These are phyloP conservation scores for Coturnix japonica DNA, from an alignment of 2,113 vertebrate genomes.

Conservation along the genomic window DNA sequence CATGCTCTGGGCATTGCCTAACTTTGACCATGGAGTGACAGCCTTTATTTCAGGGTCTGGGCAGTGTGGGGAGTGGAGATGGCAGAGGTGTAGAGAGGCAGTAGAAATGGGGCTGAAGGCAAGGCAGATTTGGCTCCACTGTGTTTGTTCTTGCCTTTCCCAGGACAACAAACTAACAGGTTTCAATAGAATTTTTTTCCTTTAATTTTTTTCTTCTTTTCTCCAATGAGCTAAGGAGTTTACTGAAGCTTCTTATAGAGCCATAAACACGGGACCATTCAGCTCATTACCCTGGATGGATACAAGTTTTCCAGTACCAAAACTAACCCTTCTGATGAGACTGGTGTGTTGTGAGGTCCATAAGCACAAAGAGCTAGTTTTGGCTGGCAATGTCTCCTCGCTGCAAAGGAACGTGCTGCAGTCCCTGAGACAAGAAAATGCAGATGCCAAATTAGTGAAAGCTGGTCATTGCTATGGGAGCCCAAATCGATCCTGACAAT, in stretches of 20 bases:
- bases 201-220: background rate
- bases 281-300: accelerated
- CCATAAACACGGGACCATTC: background rate
- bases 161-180: background rate
- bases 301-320: background rate
- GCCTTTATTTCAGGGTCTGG: background rate
- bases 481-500: background rate
- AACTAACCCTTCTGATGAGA: background rate
- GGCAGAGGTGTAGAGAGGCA: background rate
- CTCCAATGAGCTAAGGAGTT: background rate
- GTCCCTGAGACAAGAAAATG: background rate
- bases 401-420: background rate
- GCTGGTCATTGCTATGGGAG: background rate
- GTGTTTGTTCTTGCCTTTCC: background rate
- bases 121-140: background rate
- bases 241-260: background rate
- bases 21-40: background rate
- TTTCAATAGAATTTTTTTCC: background rate
- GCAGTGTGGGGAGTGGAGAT: background rate
- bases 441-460: background rate
- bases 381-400: background rate
- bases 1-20: accelerated
- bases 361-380: background rate
- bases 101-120: background rate
- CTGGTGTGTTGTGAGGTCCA: background rate